Conservation (phyloP, 2,113 vertebrate genomes). For the Ophthalmolycus amberensis region DNA sequence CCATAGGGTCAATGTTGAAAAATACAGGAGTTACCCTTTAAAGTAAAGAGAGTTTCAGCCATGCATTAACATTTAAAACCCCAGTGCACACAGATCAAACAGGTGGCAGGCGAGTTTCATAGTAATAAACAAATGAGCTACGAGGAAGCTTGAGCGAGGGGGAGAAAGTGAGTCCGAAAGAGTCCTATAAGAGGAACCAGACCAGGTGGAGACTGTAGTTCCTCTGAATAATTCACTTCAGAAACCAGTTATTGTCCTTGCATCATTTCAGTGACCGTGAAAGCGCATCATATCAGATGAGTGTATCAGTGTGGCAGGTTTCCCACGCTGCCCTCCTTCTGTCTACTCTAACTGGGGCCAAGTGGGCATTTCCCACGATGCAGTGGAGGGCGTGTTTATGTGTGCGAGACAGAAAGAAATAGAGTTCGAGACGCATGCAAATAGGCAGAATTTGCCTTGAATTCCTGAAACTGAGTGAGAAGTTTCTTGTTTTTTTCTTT, state of each 20-base stretch:
- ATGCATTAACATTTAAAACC: neutral
- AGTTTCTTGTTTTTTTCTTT: slow-evolving; percentile 1
- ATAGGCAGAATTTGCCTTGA: slow-evolving; percentile 3
- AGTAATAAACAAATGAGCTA: slow-evolving; percentile 5
- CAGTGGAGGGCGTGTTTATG: neutral
- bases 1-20: no score
- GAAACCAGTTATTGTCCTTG: neutral
- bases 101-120: neutral
- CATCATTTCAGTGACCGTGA: slow-evolving; percentile 12
- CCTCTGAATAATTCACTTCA: neutral
- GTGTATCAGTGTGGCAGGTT: slow-evolving; percentile 31
- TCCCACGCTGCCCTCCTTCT: slow-evolving; percentile 51
- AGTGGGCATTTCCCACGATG: slow-evolving; percentile 56
- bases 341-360: slow-evolving; percentile 2
- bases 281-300: slow-evolving; percentile 25
- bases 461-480: slow-evolving; percentile 23
- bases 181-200: slow-evolving; percentile 26
- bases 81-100: neutral
- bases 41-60: neutral
- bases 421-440: slow-evolving; percentile 21
- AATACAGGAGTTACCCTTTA: no score
- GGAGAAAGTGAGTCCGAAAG: neutral
- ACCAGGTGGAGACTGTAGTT: neutral
- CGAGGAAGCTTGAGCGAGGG: neutral
- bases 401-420: neutral